Conservation (phyloP, 2,113 vertebrate genomes). For the Colinus virginianus region DNA sequence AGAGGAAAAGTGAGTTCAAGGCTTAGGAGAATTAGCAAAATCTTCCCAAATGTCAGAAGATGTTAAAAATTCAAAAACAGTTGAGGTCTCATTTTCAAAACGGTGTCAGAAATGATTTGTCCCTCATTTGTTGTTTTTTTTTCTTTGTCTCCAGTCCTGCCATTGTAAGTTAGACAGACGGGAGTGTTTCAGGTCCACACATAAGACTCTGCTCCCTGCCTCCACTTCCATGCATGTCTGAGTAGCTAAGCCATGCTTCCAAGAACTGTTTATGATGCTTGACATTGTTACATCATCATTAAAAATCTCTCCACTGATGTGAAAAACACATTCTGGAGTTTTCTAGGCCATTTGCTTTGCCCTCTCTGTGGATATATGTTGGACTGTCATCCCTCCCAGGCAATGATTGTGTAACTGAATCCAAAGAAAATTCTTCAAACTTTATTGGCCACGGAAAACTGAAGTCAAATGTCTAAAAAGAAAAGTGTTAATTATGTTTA, state of each 20-base stretch:
- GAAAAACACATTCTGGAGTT: slow-evolving; percentile 62
- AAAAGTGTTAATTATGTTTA: slow-evolving; percentile 68
- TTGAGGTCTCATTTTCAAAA: slow-evolving; percentile 47
- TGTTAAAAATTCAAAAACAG: slow-evolving; percentile 20
- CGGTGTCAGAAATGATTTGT: slow-evolving; percentile 3
- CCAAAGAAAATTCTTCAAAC: slow-evolving; percentile 71
- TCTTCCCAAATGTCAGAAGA: slow-evolving; percentile 48
- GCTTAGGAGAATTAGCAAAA: slow-evolving; percentile 50
- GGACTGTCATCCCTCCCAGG: slow-evolving; percentile 57
- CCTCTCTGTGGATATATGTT: not conserved
- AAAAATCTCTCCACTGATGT: slow-evolving; percentile 47
- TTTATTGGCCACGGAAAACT: slow-evolving; percentile 64
- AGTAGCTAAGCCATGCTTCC: slow-evolving; percentile 11
- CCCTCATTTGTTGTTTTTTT: not conserved
- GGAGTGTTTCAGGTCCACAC: not conserved
- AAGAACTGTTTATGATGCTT: slow-evolving; percentile 55
- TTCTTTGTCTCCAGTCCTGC: not conserved
- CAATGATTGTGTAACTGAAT: slow-evolving; percentile 49
- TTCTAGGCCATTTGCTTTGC: slow-evolving; percentile 65
- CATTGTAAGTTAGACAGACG: not conserved
- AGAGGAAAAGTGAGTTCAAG: slow-evolving; percentile 15
- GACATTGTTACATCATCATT: slow-evolving; percentile 61
- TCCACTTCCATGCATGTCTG: not conserved
- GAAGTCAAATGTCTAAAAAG: slow-evolving; percentile 63
- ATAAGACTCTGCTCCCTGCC: not conserved